Percentiles rank a stretch among this genome's conserved stretches.
phyloP scores from a whole-genome alignment of 2,888 invertebrate genomes.

The Chrysomela aeneicollis region DNA sequence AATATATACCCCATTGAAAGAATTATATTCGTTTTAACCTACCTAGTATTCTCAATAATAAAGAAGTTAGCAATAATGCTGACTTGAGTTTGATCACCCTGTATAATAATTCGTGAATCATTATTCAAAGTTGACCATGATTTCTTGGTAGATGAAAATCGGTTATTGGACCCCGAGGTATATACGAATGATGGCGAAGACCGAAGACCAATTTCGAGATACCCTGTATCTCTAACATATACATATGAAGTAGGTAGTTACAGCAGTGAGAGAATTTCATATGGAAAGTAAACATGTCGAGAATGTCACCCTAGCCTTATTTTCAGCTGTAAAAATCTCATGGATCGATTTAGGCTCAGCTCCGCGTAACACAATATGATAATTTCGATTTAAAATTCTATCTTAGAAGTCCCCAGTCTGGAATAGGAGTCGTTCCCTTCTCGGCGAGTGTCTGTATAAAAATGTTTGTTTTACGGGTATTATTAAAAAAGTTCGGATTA shows the following conservation, averaged over 20 bases:
- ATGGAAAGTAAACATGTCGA: slow-evolving; percentile 16
- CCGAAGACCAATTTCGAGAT: too few relatives aligned
- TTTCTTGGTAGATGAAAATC: too few relatives aligned
- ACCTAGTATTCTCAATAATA: too few relatives aligned
- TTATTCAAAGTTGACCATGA: too few relatives aligned
- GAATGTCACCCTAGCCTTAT: neutral
- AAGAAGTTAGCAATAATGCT: too few relatives aligned
- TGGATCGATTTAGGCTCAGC: slow-evolving; percentile 4
- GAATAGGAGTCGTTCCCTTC: slow-evolving; percentile 1
- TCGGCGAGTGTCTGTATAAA: slow-evolving; percentile 29
- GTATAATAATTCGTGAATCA: too few relatives aligned
- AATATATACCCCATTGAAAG: too few relatives aligned
- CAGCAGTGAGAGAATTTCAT: neutral
- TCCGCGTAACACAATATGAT: slow-evolving; percentile 17
- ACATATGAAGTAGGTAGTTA: neutral
- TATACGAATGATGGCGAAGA: too few relatives aligned
- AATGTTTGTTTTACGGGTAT: slow-evolving; percentile 34
- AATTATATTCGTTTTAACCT: too few relatives aligned
- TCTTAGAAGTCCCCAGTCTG: slow-evolving; percentile 13
- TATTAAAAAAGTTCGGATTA: slow-evolving; percentile 37
- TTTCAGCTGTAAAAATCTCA: slow-evolving; percentile 4
- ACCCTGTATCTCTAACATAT: too few relatives aligned
- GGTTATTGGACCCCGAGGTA: too few relatives aligned
- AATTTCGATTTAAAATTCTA: slow-evolving; percentile 21
- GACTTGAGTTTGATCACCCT: too few relatives aligned